These are phyloP conservation scores for Corticium candelabrum DNA, from an alignment of 37 sponge, comb jelly and placozoan species.

Conservation along the genomic window DNA sequence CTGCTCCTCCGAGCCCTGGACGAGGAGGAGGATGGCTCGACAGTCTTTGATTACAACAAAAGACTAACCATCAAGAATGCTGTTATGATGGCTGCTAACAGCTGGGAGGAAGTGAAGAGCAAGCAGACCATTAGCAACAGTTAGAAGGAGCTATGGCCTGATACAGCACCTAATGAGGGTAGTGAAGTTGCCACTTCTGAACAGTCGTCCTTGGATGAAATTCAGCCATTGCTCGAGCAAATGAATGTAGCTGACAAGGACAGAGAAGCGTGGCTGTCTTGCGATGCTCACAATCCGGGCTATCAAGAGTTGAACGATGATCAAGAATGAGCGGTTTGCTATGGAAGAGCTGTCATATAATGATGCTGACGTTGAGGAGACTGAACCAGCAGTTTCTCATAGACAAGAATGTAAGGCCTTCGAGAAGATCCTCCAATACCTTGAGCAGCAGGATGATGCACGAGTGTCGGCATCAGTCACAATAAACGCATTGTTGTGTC, in stretches of 20 bases:
- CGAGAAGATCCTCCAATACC: not conserved
- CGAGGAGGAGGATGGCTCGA: not conserved
- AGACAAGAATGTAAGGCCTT: not conserved
- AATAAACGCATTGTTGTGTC: too few relatives aligned
- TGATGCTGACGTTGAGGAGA: not conserved
- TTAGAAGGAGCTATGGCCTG: slow-evolving; percentile 18
- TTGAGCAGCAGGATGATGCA: not conserved
- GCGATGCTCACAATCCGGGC: slow-evolving; percentile 22
- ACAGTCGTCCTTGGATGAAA: not conserved
- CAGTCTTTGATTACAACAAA: not conserved
- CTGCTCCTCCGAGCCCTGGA: not conserved
- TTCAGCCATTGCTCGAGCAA: slow-evolving; percentile 11
- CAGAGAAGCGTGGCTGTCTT: slow-evolving; percentile 22
- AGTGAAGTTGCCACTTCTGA: not conserved
- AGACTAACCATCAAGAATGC: not conserved
- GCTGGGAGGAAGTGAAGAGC: not conserved
- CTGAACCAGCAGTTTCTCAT: not conserved
- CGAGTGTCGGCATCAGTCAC: too few relatives aligned
- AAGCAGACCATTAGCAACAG: slow-evolving; percentile 15
- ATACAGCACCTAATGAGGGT: not conserved
- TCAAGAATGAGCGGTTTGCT: slow-evolving; percentile 19
- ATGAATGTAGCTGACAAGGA: slow-evolving; percentile 15
- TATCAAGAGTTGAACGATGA: slow-evolving; percentile 10
- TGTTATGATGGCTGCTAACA: not conserved
- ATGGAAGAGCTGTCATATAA: too few relatives aligned